Base-by-base conservation (phyloP, 2,797 vertebrate species). In the Crenuchus spilurus region DNA sequence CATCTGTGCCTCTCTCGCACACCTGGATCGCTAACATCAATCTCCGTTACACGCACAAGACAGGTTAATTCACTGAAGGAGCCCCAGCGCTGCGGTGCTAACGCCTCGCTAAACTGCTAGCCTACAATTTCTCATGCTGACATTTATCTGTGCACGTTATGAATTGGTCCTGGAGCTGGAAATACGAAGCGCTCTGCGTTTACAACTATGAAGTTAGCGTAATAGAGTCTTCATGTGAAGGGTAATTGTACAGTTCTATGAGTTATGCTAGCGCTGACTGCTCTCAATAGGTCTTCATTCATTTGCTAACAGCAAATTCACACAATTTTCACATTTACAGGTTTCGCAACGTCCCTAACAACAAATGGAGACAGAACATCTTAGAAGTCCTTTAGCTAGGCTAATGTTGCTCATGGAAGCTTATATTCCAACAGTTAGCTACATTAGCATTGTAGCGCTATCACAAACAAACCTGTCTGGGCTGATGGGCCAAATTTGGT, bases 11-110 rank as follows among this genome's bases (percentile, higher is more conserved):
- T 51, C 60, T 58, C 22, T 46, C 61, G 66, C 22, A 49, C 71
- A 78, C 82, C 71, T 80, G 76, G 72, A 76, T 75, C 37, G 4
- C 24, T 30, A 68, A 48, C 67, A 80, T 84, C 67, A 82, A 69
- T 84, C 80, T 82, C 70, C 33, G 68, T 72, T 72, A 70, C 46
- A 16, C 31, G 51, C 54, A 44, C 52, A 75, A 13, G 24, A 31
- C 42, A 42, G 11, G 16, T 18, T 52, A 54, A 30, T 31, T 20
- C 10, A n/a, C 66, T 18, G 42, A 76, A 60, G 22, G 44, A 41
- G 48, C 22, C 28, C 39, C 58, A 58, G 20, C 20, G 6, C n/a
- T 22, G 33, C 20, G 1, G 33, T 1, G 20, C 57, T 39, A 10
- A 37, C 35, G 6, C 37, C 37, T 42, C 26, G 14, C 35, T 62